phyloP scores from a whole-genome alignment of 2,113 vertebrate genomes.

The Syrmaticus mikado region DNA sequence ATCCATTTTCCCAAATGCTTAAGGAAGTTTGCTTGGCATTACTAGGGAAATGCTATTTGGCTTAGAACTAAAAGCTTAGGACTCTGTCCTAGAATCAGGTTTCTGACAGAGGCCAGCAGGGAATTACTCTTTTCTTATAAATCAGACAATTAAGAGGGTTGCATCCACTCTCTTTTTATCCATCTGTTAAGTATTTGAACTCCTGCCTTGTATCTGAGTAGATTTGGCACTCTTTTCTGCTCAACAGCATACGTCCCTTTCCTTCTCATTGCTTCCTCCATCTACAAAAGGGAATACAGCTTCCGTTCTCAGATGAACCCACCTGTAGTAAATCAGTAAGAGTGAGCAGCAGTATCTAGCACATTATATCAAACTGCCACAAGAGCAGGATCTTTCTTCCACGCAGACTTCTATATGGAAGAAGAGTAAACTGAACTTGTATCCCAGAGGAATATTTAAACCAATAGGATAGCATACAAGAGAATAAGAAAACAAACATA shows the following conservation, averaged over 20 bases:
- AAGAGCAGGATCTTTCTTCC: background rate
- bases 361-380: background rate
- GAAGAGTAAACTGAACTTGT: background rate
- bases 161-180: background rate
- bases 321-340: background rate
- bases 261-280: background rate
- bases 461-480: background rate
- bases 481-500: background rate
- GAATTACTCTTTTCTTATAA: background rate
- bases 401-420: background rate
- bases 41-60: rapidly evolving
- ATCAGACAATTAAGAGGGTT: background rate
- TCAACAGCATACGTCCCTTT: background rate
- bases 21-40: background rate
- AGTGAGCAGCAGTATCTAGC: background rate
- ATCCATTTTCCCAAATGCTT: background rate
- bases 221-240: background rate
- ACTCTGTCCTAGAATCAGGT: background rate
- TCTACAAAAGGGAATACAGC: background rate
- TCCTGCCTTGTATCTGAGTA: background rate
- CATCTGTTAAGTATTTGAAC: background rate
- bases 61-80: background rate
- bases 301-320: background rate
- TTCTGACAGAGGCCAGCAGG: background rate
- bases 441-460: background rate